Evolutionary conservation across 2,113 vertebrate genomes (phyloP), one percentile per base, ranked within the genome.

Genomic region (Rhinolophus ferrumequinum): DNA sequence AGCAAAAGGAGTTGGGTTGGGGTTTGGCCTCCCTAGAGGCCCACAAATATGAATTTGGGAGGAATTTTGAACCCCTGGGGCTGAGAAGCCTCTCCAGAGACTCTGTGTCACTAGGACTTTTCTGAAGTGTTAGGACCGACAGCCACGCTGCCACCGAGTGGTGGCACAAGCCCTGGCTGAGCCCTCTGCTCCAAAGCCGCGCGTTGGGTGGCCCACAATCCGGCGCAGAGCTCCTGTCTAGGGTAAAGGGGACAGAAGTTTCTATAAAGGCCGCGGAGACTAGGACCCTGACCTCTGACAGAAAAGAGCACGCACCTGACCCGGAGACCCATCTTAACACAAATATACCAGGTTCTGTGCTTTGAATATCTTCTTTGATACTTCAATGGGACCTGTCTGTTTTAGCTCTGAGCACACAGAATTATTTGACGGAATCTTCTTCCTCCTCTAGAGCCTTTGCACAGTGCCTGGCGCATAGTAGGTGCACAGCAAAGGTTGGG

Each of bases 121-220:
- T 22, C 35, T 14, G 8, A 89, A 41, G 18, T 28, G n/a, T 79
- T 77, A 52, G 22, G 28, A 79, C 35, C 19, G 12, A 72, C 9
- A 19, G 16, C 28, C 7, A 1, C 21, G 14, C 62, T 28, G 69
- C 13, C 15, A 26, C 38, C 0, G 2, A 21, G 1, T 3, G 4
- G 24, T 6, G 2, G 5, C 38, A n/a, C 56, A 72, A 44, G 44
- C 19, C 33, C 11, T 0, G 6, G n/a, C 16, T 44, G 28, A 2
- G 2, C 28, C 12, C 1, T 41, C 4, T 9, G 28, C 58, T 84
- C 6, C 14, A 28, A 33, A 41, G 52, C 7, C 9, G 3, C 0
- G 2, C 3, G 3, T 11, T 52, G 44, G 26, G 33, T 72, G 38
- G 8, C 19, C 56, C 28, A 22, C 44, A 75, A 24, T 7, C 21